Conservation (phyloP, 1,140 invertebrate species). For the Yoshiicerus persimilis region DNA sequence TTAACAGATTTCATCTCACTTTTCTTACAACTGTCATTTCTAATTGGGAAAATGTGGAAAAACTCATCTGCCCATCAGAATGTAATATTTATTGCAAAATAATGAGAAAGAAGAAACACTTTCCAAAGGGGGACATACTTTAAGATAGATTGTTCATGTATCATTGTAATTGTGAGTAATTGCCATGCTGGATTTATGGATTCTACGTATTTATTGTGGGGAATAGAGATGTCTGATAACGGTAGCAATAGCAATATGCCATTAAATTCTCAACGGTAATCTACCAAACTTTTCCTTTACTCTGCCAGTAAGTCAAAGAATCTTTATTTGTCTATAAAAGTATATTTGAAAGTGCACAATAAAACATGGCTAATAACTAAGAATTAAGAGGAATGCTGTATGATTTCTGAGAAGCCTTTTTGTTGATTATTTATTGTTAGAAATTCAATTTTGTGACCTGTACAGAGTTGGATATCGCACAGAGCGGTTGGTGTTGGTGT, state of each 20-base stretch:
- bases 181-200: not conserved
- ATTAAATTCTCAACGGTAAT: not conserved
- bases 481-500: not conserved
- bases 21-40: not conserved
- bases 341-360: not conserved
- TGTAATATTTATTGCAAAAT: not conserved
- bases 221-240: not conserved
- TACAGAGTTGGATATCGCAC: too few relatives aligned
- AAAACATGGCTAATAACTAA: not conserved
- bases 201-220: too few relatives aligned
- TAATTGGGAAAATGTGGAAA: not conserved
- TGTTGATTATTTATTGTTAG: not conserved
- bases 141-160: not conserved
- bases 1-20: not conserved
- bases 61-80: not conserved
- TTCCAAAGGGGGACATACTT: not conserved
- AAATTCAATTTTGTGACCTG: not conserved
- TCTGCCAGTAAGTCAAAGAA: not conserved
- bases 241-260: not conserved
- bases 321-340: not conserved
- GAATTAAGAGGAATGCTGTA: not conserved
- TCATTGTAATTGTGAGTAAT: not conserved
- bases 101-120: not conserved
- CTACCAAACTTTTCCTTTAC: not conserved
- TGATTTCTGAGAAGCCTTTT: too few relatives aligned